These are phyloP conservation scores for Rhinichthys osculus DNA, from an alignment of 2,797 vertebrate genomes.

Conservation along the genomic window DNA sequence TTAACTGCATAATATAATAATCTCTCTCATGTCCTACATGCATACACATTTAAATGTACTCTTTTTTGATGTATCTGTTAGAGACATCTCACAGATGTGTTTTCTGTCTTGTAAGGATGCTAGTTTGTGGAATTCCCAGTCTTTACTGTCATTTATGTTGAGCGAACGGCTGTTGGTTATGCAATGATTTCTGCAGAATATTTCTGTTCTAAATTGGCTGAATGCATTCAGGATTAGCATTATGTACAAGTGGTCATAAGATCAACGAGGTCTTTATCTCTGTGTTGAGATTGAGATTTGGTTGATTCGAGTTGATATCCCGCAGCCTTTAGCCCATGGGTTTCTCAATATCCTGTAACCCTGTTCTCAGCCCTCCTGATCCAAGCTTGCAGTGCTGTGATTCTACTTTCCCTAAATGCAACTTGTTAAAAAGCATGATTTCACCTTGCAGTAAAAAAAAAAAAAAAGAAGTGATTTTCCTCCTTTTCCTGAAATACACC, in stretches of 20 bases:
- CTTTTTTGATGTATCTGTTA: neutral
- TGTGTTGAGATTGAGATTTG: neutral
- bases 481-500: slow-evolving; percentile 93
- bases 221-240: slow-evolving; percentile 6
- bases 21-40: neutral
- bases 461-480: slow-evolving; percentile 73
- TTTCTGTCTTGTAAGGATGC: slow-evolving; percentile 44
- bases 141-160: slow-evolving; percentile 76
- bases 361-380: slow-evolving; percentile 62
- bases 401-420: slow-evolving; percentile 99
- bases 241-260: neutral
- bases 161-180: slow-evolving; percentile 86
- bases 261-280: slow-evolving; percentile 30
- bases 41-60: slow-evolving; percentile 22
- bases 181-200: slow-evolving; percentile 69
- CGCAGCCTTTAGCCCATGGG: slow-evolving; percentile 79
- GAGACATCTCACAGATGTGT: slow-evolving; percentile 3
- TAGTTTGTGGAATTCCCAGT: slow-evolving; percentile 88
- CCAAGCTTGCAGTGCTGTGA: slow-evolving; percentile 89
- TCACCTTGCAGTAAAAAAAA: slow-evolving; percentile 77
- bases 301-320: slow-evolving; percentile 52
- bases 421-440: slow-evolving; percentile 97
- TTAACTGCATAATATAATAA: neutral
- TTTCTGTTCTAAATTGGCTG: slow-evolving; percentile 55
- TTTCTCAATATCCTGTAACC: slow-evolving; percentile 35